Conservation (phyloP, 2,888 invertebrate genomes). For the Protodeltote pygarga region DNA sequence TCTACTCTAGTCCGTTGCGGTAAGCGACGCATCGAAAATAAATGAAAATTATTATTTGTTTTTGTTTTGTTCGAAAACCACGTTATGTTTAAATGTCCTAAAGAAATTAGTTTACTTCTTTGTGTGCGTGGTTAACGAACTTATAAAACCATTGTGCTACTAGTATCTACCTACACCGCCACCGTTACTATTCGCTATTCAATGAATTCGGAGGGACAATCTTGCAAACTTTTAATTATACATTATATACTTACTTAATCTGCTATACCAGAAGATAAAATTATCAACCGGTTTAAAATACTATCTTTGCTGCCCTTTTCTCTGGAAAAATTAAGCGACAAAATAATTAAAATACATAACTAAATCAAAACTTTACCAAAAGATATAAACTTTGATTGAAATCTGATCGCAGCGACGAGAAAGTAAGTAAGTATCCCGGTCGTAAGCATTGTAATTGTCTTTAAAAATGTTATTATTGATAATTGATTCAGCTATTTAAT, state of each 20-base stretch:
- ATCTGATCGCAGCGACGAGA: conserved; percentile 26
- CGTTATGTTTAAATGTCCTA: conserved; percentile 58
- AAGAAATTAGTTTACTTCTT: conserved; percentile 52
- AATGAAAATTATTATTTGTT: conserved; percentile 82
- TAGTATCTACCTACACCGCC: too few species aligned
- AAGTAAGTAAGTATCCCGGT: conserved; percentile 34
- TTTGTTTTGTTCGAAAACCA: conserved; percentile 66
- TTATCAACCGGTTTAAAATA: too few species aligned
- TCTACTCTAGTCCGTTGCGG: conserved; percentile 84
- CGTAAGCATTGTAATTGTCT: conserved; percentile 38
- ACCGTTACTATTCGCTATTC: too few species aligned
- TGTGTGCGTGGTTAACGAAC: conserved; percentile 6
- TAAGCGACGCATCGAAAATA: conserved; percentile 81
- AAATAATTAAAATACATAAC: neutral
- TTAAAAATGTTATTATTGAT: conserved; percentile 48
- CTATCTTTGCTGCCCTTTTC: too few species aligned
- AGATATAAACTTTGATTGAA: conserved; percentile 27
- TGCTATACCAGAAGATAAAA: too few species aligned
- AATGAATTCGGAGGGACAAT: too few species aligned
- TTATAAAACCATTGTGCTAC: too few species aligned
- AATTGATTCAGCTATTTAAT: conserved; percentile 53
- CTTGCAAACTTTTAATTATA: too few species aligned
- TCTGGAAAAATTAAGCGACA: neutral
- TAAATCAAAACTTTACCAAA: conserved; percentile 11
- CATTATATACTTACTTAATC: too few species aligned